Evolutionary conservation across 2,888 invertebrate species (phyloP), one percentile per base, ranked within the genome.

Genomic region (Drosophila colorata): DNA sequence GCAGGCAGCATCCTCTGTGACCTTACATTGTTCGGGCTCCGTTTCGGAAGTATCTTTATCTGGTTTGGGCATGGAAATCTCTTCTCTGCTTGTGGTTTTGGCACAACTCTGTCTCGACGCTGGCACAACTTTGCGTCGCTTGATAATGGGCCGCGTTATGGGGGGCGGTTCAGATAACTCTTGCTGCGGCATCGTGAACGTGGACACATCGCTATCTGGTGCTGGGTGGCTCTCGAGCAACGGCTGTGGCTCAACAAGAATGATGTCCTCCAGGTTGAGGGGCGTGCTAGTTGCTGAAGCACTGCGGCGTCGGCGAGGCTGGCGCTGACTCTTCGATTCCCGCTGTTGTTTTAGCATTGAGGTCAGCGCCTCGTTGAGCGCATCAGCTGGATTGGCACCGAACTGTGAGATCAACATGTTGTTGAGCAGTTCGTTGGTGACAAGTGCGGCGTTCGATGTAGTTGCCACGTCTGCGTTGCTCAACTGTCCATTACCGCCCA

Each of bases 191-290:
- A 75, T n/a, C 8, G 73, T 65, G 11, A 71, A 69, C 8, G 38
- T 46, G 11, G 37, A 33, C 7, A 37, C 13, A 33, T 74, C 59
- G 28, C 1, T 18, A 11, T 9, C 51, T 33, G 55, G 11, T 5
- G 25, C 13, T 23, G 25, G 6, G 1, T 44, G 13, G 16, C 33
- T 13, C 16, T 78, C 76, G 4, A 73, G 23, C 7, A 53, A 40
- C 8, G 70, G 69, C 52, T 77, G 75, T 4, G 87, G 85, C 58
- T 91, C 91, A 58, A 91, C 81, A 13, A 91, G 74, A 18, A 91
- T 88, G 53, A 91, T 90, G 33, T 91, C 91, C 37, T 92, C 92
- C 43, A 90, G 58, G 47, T 90, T 87, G 38, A 83, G 66, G 3
- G 57, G 35, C 43, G 76, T 73, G 40, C 60, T 76, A 0, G 70